These are phyloP conservation scores for Eumeta japonica DNA, from an alignment of 1,140 invertebrate species.

Conservation along the genomic window DNA sequence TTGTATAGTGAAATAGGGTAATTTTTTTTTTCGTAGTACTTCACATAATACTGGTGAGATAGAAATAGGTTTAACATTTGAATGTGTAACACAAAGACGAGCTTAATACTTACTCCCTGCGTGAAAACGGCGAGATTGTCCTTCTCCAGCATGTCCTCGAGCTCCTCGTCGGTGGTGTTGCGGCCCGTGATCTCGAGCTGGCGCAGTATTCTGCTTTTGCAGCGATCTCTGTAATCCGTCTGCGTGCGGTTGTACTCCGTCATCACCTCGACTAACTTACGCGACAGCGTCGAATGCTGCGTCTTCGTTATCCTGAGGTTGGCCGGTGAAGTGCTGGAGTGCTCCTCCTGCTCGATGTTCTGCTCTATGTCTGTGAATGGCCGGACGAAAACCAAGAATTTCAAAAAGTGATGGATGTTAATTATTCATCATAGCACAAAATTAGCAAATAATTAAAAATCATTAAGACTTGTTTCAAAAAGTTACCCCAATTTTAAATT, in stretches of 20 bases:
- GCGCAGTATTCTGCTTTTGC: constrained; percentile 98
- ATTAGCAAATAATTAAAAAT: no score
- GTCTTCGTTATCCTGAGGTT: constrained; percentile 99
- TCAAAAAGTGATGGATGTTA: no score
- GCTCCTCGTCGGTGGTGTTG: constrained; percentile 94
- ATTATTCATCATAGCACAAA: no score
- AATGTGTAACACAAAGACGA: no score
- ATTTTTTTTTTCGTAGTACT: no score
- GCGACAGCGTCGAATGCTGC: constrained; percentile 94
- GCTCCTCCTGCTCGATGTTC: constrained; percentile 98
- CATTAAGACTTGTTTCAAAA: no score
- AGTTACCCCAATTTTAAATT: no score
- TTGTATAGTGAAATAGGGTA: no score
- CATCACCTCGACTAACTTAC: constrained; percentile 99
- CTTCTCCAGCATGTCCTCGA: constrained; percentile 98
- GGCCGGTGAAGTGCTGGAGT: constrained; percentile 95
- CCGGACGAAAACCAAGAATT: no score
- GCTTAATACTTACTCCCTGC: constrained; percentile 78
- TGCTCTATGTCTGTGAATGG: constrained; percentile 93
- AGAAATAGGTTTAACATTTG: no score
- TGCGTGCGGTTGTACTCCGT: constrained; percentile 99
- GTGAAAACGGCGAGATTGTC: constrained; percentile 97
- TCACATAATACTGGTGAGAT: no score
- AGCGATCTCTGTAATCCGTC: constrained; percentile 97
- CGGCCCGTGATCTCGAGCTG: constrained; percentile 98